Evolutionary conservation across 2,113 vertebrate genomes (phyloP), one percentile per base, ranked within the genome.

Genomic region (Phyllopteryx taeniolatus): DNA sequence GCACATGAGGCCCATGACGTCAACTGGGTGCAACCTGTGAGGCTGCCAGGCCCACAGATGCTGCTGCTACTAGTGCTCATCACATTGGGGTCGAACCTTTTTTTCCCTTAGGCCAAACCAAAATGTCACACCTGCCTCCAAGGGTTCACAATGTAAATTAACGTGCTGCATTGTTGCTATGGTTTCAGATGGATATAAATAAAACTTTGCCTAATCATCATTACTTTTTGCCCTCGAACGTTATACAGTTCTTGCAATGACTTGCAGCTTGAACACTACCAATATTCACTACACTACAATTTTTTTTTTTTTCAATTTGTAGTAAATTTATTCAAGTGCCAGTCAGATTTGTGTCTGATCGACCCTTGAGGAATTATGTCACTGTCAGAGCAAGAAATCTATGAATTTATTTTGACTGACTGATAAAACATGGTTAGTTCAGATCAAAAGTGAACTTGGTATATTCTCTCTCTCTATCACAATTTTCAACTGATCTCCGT

Each of bases 21-120:
- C 87, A 89, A 53, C 79, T 87, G 85, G 89, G 89, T 82, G 89
- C 83, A 77, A 87, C 87, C 82, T 73, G 43, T 77, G 57, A 68
- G 63, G 70, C 79, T 88, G 83, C 89, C 86, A 88, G 76, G 79
- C 31, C 68, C 71, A 75, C 83, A 87, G 72, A 87, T 84, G 77
- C 31, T 83, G 76, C 85, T 86, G 83, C 89, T 89, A 89, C 86
- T 88, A 76, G 72, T 35, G 78, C 74, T 79, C 79, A 1, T 56
- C 47, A 5, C 70, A 78, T 75, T 73, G 31, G 71, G 65, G 71
- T 79, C 56, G 46, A 20, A 73, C 14, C 1, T 39, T 67, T 77
- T 80, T 22, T 67, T 71, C 73, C 71, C 49, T 31, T 39, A 51
- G 73, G 44, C 66, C 35, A 71, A 63, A 69, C 61, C 31, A 63